These are phyloP conservation scores for Sceloporus tristichus DNA, from an alignment of 2,113 vertebrate species.

Conservation along the genomic window DNA sequence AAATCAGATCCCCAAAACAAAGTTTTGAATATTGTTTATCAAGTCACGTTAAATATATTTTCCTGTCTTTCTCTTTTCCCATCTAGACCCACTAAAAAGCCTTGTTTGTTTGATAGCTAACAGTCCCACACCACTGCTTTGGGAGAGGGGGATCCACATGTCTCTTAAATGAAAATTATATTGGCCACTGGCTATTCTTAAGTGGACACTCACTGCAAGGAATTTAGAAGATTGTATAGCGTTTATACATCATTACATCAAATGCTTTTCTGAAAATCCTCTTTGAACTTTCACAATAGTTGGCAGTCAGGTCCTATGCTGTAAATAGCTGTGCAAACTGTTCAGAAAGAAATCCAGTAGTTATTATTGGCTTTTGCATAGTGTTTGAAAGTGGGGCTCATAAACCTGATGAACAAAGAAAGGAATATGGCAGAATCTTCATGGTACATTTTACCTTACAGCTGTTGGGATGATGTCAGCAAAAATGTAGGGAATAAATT, in stretches of 20 bases:
- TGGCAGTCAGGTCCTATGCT: neutral
- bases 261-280: slow-evolving; percentile 30
- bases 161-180: neutral
- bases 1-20: neutral
- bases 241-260: slow-evolving; percentile 35
- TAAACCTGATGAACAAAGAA: neutral
- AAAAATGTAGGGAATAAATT: neutral
- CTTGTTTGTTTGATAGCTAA: neutral
- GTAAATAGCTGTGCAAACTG: slow-evolving; percentile 29
- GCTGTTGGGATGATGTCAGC: neutral
- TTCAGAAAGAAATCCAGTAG: slow-evolving; percentile 1
- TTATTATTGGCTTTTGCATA: slow-evolving; percentile 3
- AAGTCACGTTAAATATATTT: slow-evolving; percentile 23
- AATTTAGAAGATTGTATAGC: slow-evolving; percentile 4
- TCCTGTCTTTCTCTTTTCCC: neutral
- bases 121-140: neutral
- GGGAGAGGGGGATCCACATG: neutral
- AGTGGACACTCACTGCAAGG: slow-evolving; percentile 2
- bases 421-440: neutral
- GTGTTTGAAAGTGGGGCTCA: slow-evolving; percentile 16
- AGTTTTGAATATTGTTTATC: neutral
- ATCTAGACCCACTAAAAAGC: neutral
- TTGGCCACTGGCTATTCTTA: slow-evolving; percentile 5
- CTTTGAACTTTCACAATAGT: neutral
- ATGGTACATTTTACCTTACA: neutral